Evolutionary conservation across 2,113 vertebrate genomes (phyloP).

Genomic region (Chiloscyllium plagiosum): DNA sequence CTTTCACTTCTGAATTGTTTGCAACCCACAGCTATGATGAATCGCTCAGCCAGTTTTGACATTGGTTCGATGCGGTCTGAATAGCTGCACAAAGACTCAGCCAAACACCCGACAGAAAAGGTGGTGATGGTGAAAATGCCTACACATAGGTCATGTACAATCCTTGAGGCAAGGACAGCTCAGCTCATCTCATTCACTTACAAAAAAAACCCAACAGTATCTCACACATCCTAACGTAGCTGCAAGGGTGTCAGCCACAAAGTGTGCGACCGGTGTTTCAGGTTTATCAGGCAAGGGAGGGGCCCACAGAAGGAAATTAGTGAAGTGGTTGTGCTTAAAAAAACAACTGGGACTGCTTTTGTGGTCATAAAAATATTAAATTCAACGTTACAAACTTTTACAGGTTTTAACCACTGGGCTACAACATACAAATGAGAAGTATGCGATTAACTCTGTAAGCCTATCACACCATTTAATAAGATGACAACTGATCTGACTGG

Average conservation of each 20-base stretch:
- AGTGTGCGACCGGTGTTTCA: background rate
- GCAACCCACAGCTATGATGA: background rate
- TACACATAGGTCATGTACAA: background rate
- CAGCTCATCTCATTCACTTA: background rate
- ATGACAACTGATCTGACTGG: too few relatives aligned
- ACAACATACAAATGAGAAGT: background rate
- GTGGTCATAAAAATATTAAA: background rate
- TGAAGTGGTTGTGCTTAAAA: background rate
- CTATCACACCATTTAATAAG: too few relatives aligned
- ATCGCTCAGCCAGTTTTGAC: background rate
- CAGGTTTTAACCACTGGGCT: background rate
- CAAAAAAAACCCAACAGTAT: background rate
- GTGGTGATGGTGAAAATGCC: background rate
- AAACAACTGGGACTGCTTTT: background rate
- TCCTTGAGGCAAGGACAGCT: background rate
- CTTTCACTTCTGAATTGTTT: background rate
- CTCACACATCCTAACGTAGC: background rate
- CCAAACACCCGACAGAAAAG: background rate
- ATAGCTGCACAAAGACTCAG: background rate
- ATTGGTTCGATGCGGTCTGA: background rate
- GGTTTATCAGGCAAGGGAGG: background rate
- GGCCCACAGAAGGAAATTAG: background rate
- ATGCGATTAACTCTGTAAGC: too few relatives aligned
- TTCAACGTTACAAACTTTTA: background rate
- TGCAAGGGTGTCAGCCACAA: background rate